Evolutionary conservation across 2,888 invertebrate genomes (phyloP).

Genomic region (Apeira syringaria): DNA sequence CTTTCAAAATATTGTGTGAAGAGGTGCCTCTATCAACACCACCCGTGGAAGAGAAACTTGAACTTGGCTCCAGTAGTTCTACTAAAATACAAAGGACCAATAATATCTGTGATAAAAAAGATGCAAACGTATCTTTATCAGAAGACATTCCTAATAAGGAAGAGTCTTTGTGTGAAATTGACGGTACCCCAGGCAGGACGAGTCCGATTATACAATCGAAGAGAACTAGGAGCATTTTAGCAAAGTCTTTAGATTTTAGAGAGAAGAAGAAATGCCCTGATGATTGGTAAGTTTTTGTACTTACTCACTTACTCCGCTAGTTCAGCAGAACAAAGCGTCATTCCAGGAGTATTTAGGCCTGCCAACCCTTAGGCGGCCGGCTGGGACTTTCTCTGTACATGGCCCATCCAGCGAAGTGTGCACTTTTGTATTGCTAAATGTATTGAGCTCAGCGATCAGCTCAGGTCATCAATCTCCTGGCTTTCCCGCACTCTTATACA

Average conservation of each 20-base stretch:
- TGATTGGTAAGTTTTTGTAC: constrained; percentile 59
- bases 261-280: constrained; percentile 69
- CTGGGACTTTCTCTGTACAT: too few relatives aligned
- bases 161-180: constrained; percentile 62
- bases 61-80: not conserved
- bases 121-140: constrained; percentile 21
- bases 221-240: constrained; percentile 38
- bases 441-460: too few relatives aligned
- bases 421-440: too few relatives aligned
- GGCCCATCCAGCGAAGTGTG: too few relatives aligned
- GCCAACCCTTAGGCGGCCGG: too few relatives aligned
- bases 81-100: not conserved
- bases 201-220: constrained; percentile 67
- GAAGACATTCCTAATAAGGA: constrained; percentile 44
- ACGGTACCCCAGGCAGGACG: constrained; percentile 61
- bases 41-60: constrained; percentile 10
- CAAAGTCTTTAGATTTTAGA: constrained; percentile 42
- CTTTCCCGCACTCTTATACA: too few relatives aligned
- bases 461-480: too few relatives aligned
- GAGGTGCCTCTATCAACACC: constrained; percentile 35
- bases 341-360: too few relatives aligned
- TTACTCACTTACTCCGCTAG: too few relatives aligned
- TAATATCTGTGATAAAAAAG: not conserved
- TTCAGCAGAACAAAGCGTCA: not conserved
- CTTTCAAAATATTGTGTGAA: constrained; percentile 57